Evolutionary conservation across 2,113 vertebrate species (phyloP), one percentile per base, ranked within the genome.

Genomic region (Cacatua alba): DNA sequence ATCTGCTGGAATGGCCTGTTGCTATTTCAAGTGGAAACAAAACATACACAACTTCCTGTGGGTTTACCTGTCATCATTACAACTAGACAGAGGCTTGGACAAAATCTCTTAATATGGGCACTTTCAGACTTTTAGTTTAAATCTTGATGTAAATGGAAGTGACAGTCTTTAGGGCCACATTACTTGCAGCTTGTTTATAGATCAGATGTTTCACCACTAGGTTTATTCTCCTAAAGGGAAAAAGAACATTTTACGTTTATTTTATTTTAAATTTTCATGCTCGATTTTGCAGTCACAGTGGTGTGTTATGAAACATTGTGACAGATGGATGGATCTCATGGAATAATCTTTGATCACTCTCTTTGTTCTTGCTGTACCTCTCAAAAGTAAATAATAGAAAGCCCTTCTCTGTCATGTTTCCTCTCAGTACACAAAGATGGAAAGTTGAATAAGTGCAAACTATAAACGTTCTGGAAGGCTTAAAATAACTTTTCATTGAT

Each of bases 331-430:
- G 87, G 94, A 96, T 98, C 89, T 97, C 71, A 72, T 87, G 71
- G 92, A 97, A 96, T 92, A 97, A 96, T 96, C 89, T 95, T 95
- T 96, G 97, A 97, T 85, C 92, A 86, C 70, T 96, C 80, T 88
- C 86, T 96, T 91, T 96, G 87, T 97, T 97, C 72, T 95, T 92
- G 65, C 81, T 94, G 72, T 96, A 95, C 1, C 0, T 93, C 77
- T 97, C 95, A 82, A 91, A 97, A 94, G 91, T 96, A 97, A 98
- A 97, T 92, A 98, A 97, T 90, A 95, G 92, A 94, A 94, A 91
- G 35, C 41, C 80, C 96, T 97, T 94, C 85, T 94, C 72, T 96
- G 96, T 93, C 89, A 83, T 91, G 60, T 80, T 97, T 80, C 28
- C 14, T 92, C 44, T 95, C 43, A 78, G 46, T 49, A 87, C 35